Evolutionary conservation across 2,888 invertebrate species (phyloP), one percentile per base, ranked within the genome.

Genomic region (Pyrgus malvae): DNA sequence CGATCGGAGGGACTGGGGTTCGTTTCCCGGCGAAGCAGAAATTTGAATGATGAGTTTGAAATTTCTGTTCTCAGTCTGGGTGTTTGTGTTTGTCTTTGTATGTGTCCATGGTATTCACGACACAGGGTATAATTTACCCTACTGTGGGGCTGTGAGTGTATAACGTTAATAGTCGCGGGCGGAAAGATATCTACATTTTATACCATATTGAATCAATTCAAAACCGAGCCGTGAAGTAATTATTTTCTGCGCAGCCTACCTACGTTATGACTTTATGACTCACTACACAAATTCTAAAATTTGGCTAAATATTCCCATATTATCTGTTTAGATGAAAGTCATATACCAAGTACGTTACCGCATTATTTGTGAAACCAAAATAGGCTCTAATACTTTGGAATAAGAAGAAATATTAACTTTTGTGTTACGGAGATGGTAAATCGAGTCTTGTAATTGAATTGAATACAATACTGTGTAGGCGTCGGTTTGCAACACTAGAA

Each of bases 391-490:
- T 33, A 5, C 23, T 45, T 41, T 41, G 40, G 45, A 38, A 17
- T 29, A 41, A 35, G 41, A 14, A 5, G 11, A 29, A 17, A 46
- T 37, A 48, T 21, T 25, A 8, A 48, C 41, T 42, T 21, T 2
- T 14, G 9, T 17, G 19, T 41, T 25, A 33, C n/a, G 23, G 19
- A n/a, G 16, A 44, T 29, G 44, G 44, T 17, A 29, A 38, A 27
- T 29, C 44, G n/a, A 44, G 19, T 55, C 40, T 62, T 65, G 57
- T 67, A 68, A 67, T 68, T 62, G 66, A 70, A 66, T 50, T 54
- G 65, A 67, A 73, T 58, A 82, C 82, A 83, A 83, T 81, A 67
- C 68, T 57, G 70, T 66, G 84, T 83, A 63, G 83, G 84, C 66
- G 81, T 67, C 61, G 62, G 71, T 75, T 72, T 71, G 78, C 78